Conservation (phyloP, 1,140 invertebrate species). For the Oryzaephilus surinamensis region DNA sequence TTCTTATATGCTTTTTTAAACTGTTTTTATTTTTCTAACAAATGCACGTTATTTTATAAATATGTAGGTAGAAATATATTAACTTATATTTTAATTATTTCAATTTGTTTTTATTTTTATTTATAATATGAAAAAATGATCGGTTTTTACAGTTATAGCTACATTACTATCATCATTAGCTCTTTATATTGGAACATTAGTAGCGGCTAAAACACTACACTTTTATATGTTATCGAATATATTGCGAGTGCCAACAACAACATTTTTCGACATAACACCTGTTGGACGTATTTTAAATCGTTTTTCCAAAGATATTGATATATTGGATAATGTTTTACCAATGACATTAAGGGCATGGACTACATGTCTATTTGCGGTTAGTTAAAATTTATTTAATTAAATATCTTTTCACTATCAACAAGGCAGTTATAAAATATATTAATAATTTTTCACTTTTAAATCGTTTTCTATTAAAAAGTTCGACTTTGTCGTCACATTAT, state of each 20-base stretch:
- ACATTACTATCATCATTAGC: constrained; percentile 56
- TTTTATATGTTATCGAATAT: constrained; percentile 54
- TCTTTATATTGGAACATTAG: constrained; percentile 58
- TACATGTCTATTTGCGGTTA: constrained; percentile 58
- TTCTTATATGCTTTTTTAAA: constrained; percentile 6
- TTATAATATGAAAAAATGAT: constrained; percentile 2
- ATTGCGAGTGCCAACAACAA: constrained; percentile 56
- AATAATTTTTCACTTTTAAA: no score
- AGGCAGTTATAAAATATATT: constrained; percentile 23
- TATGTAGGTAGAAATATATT: not conserved
- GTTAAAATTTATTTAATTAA: constrained; percentile 10
- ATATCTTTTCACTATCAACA: not conserved
- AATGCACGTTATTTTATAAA: constrained; percentile 2
- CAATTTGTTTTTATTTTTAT: constrained; percentile 2
- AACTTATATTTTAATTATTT: not conserved
- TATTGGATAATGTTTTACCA: constrained; percentile 64
- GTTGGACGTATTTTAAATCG: constrained; percentile 74
- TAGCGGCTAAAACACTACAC: constrained; percentile 58
- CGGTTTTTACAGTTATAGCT: constrained; percentile 47
- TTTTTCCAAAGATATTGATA: constrained; percentile 77
- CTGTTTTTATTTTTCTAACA: constrained; percentile 7
- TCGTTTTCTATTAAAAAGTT: no score
- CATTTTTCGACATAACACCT: constrained; percentile 82
- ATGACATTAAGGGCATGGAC: constrained; percentile 58
- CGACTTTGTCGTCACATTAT: no score